phyloP scores from a whole-genome alignment of 2,113 vertebrate species.

The Pelusios castaneus region DNA sequence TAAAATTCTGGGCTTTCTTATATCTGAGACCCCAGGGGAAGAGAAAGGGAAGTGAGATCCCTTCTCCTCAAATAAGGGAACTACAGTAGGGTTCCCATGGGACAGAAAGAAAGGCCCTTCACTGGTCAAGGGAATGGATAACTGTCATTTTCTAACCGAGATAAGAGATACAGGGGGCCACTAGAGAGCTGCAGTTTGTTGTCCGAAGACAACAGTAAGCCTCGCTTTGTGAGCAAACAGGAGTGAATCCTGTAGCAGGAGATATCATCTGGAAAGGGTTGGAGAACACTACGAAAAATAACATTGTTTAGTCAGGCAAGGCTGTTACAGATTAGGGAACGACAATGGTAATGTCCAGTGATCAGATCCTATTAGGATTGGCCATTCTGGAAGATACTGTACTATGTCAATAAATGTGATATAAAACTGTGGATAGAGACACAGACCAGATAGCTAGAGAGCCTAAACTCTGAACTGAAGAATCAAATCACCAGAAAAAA shows the following conservation, averaged over 20 bases:
- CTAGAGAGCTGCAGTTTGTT: not conserved
- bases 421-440: not conserved
- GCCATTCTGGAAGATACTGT: not conserved
- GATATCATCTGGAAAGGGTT: not conserved
- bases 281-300: not conserved
- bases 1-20: not conserved
- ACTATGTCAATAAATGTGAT: not conserved
- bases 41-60: not conserved
- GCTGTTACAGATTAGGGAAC: not conserved
- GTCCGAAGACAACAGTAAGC: not conserved
- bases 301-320: not conserved
- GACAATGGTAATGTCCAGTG: not conserved
- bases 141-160: not conserved
- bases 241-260: not conserved
- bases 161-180: not conserved
- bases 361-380: not conserved
- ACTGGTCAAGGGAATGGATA: not conserved
- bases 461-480: not conserved
- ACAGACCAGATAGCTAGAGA: not conserved
- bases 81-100: not conserved
- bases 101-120: not conserved
- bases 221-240: not conserved
- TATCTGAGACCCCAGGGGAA: not conserved
- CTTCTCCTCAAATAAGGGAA: not conserved
- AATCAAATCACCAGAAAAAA: not conserved